phyloP scores from a whole-genome alignment of 1,140 invertebrate genomes.

The Trinorchestia longiramus region DNA sequence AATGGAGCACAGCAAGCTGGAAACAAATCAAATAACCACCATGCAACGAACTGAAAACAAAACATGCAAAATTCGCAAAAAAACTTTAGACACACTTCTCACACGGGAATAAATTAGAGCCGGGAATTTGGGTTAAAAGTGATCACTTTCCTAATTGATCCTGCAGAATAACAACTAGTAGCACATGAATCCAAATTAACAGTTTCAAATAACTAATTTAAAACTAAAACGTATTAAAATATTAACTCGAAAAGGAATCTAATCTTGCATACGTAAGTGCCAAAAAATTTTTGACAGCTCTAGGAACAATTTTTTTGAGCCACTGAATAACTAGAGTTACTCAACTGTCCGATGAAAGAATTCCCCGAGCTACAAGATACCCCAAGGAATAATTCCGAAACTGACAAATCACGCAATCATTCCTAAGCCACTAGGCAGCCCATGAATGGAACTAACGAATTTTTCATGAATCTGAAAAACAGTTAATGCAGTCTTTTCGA shows the following conservation, averaged over 20 bases:
- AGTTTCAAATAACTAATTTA: not conserved
- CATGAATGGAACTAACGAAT: too few species aligned
- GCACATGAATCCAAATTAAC: not conserved
- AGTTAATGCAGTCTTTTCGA: too few species aligned
- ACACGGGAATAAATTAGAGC: not conserved
- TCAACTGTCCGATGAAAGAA: too few species aligned
- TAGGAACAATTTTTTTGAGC: too few species aligned
- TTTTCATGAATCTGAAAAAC: too few species aligned
- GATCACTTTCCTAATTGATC: not conserved
- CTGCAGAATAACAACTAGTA: not conserved
- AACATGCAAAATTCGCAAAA: not conserved
- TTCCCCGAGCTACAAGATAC: too few species aligned
- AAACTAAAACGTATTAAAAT: not conserved
- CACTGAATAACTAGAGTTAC: too few species aligned
- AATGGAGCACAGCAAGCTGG: constrained; percentile 57
- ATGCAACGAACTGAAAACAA: not conserved
- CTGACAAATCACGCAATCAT: too few species aligned
- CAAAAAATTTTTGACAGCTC: too few species aligned
- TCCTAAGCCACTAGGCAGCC: too few species aligned
- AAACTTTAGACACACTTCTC: not conserved
- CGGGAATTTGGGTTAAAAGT: not conserved
- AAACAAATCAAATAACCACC: not conserved
- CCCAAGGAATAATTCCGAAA: too few species aligned
- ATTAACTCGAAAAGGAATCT: not conserved
- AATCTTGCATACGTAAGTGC: not conserved